Conservation (phyloP, 2,797 vertebrate species). For the Squalus acanthias region DNA sequence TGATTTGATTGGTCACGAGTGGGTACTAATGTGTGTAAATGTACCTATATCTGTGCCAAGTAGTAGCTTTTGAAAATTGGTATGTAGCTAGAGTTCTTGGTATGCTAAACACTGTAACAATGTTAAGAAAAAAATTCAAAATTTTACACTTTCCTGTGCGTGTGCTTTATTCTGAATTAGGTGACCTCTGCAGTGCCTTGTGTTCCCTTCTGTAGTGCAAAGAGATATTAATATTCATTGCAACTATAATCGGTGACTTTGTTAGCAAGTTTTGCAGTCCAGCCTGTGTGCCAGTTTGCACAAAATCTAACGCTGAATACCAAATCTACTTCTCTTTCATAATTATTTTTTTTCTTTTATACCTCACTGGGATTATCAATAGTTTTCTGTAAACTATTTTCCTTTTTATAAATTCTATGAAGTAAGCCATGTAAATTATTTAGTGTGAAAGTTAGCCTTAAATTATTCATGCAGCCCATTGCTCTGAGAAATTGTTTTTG, state of each 20-base stretch:
- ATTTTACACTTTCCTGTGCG: background rate
- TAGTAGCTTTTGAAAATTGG: background rate
- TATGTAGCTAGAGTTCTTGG: background rate
- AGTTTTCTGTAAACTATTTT: slow-evolving; percentile 19
- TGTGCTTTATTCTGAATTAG: slow-evolving; percentile 12
- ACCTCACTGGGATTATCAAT: background rate
- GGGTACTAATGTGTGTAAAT: background rate
- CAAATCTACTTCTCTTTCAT: background rate
- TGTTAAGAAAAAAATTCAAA: background rate
- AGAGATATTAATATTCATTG: slow-evolving; percentile 21
- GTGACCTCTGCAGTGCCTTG: background rate
- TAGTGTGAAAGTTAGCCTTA: slow-evolving; percentile 23
- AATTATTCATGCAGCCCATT: slow-evolving; percentile 17
- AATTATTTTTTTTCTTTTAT: background rate
- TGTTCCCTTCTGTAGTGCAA: background rate
- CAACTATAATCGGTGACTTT: background rate
- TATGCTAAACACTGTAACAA: background rate
- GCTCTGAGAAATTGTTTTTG: slow-evolving; percentile 19
- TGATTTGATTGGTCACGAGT: background rate
- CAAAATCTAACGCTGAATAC: slow-evolving; percentile 11
- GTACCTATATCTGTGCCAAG: background rate
- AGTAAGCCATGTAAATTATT: slow-evolving; percentile 29
- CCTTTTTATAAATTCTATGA: background rate
- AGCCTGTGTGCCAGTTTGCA: background rate
- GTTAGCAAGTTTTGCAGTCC: background rate